Percentiles rank a stretch among this genome's conserved stretches.
phyloP scores from a whole-genome alignment of 2,113 vertebrate species.

The Anarrhichthys ocellatus region DNA sequence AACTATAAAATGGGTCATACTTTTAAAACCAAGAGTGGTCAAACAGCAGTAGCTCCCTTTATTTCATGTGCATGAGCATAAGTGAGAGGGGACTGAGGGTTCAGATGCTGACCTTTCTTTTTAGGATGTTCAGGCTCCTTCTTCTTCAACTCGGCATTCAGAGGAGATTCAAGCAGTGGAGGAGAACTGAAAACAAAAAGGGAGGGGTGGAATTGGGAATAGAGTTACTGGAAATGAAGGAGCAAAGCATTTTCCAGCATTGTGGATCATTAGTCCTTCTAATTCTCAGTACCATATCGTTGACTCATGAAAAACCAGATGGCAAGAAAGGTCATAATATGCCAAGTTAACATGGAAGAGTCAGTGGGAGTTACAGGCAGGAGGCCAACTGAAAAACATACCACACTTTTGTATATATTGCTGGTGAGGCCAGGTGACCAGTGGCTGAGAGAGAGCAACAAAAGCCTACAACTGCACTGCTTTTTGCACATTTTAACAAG shows the following conservation, averaged over 20 bases:
- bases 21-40: constrained; percentile 38
- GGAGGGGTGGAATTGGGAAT: constrained; percentile 22
- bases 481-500: constrained; percentile 36
- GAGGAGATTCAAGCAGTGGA: constrained; percentile 82
- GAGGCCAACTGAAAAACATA: constrained; percentile 43
- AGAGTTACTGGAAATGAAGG: constrained; percentile 69
- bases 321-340: constrained; percentile 50
- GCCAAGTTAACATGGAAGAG: constrained; percentile 66
- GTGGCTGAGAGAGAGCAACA: constrained; percentile 21
- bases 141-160: constrained; percentile 76
- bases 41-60: constrained; percentile 30
- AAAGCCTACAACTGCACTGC: background rate
- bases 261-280: constrained; percentile 67
- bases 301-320: constrained; percentile 67
- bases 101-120: constrained; percentile 79
- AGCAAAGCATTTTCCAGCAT: constrained; percentile 73
- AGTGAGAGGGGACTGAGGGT: constrained; percentile 18
- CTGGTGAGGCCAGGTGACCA: constrained; percentile 35
- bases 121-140: constrained; percentile 70
- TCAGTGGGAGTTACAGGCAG: constrained; percentile 37
- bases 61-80: constrained; percentile 17
- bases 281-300: constrained; percentile 58
- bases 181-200: constrained; percentile 78
- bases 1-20: constrained; percentile 35
- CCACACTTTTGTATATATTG: constrained; percentile 28